phyloP scores from a whole-genome alignment of 2,113 vertebrate species.

The Leptocoma aspasia region DNA sequence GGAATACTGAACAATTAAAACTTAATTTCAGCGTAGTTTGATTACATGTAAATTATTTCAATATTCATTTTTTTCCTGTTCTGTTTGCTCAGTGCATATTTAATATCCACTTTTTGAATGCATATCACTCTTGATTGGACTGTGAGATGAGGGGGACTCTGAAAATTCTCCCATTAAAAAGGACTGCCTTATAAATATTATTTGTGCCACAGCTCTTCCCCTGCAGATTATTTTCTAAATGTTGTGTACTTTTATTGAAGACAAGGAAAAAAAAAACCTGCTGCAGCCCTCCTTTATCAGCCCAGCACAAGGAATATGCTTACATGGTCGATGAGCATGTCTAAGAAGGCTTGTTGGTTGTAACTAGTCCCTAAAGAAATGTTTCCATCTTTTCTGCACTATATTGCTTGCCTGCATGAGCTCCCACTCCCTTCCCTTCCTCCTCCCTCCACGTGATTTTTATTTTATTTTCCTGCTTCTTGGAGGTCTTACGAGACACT shows the following conservation, averaged over 20 bases:
- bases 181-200: slow-evolving; percentile 45
- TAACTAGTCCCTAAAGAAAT: slow-evolving; percentile 64
- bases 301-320: slow-evolving; percentile 68
- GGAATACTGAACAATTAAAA: slow-evolving; percentile 69
- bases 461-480: background rate
- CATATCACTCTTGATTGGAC: slow-evolving; percentile 60
- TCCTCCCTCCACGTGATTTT: background rate
- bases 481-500: background rate
- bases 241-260: slow-evolving; percentile 52
- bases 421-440: background rate
- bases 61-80: slow-evolving; percentile 66
- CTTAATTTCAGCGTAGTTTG: slow-evolving; percentile 64
- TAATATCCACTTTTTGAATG: slow-evolving; percentile 49
- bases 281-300: slow-evolving; percentile 65
- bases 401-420: slow-evolving; percentile 12
- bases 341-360: slow-evolving; percentile 69
- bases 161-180: slow-evolving; percentile 49
- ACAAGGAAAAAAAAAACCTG: slow-evolving; percentile 7
- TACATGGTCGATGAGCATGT: slow-evolving; percentile 70
- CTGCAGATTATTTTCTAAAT: slow-evolving; percentile 65
- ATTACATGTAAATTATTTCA: slow-evolving; percentile 68
- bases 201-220: slow-evolving; percentile 52
- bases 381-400: slow-evolving; percentile 45
- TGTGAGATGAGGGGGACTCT: slow-evolving; percentile 50
- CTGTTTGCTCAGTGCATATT: slow-evolving; percentile 59